These are phyloP conservation scores for Dascyllus trimaculatus DNA, from an alignment of 2,113 vertebrate genomes.

Conservation along the genomic window DNA sequence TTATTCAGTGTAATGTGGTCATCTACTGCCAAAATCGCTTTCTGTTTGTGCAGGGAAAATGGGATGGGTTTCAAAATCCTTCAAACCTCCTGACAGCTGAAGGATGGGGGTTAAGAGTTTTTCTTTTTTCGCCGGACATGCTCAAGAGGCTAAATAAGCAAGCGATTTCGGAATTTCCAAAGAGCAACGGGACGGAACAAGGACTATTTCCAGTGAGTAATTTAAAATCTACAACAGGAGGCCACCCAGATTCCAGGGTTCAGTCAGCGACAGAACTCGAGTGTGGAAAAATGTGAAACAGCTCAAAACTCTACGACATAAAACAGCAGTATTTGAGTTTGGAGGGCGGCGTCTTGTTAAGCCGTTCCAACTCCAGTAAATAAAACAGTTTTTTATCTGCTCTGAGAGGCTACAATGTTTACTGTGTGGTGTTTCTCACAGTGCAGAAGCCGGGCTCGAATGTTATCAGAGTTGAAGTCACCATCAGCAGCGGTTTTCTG, in stretches of 20 bases:
- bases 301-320: not conserved
- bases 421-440: not conserved
- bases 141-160: slow-evolving; percentile 4
- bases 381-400: too few species aligned
- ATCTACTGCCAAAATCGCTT: slow-evolving; percentile 36
- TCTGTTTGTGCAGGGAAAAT: slow-evolving; percentile 25
- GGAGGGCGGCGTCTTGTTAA: not conserved
- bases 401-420: not conserved
- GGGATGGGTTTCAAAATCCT: not conserved
- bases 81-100: slow-evolving; percentile 36
- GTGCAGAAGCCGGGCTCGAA: not conserved
- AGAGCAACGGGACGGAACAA: slow-evolving; percentile 12
- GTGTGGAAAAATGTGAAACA: not conserved
- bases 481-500: too few species aligned
- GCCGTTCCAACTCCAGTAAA: not conserved
- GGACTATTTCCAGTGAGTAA: slow-evolving; percentile 11
- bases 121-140: not conserved
- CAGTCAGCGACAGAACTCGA: not conserved
- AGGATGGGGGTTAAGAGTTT: not conserved
- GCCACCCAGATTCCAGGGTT: not conserved
- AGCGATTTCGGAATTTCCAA: not conserved
- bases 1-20: slow-evolving; percentile 56
- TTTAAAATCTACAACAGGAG: slow-evolving; percentile 11
- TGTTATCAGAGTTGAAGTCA: too few species aligned
- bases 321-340: not conserved